phyloP scores from a whole-genome alignment of 2,888 invertebrate species.

The Drosophila mayaguana region DNA sequence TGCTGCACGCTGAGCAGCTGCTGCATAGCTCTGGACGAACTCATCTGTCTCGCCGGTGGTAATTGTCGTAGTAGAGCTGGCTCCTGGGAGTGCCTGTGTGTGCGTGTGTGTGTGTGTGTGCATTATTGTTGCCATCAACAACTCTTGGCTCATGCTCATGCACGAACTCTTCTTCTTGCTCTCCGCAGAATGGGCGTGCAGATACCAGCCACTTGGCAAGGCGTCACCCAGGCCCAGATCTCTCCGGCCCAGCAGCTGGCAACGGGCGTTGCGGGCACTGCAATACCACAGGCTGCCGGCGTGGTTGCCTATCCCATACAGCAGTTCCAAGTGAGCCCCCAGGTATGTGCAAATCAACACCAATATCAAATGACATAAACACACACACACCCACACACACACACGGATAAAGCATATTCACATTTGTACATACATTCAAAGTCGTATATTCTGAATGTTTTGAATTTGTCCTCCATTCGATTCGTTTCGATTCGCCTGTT shows the following conservation, averaged over 20 bases:
- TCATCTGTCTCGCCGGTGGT: constrained; percentile 16
- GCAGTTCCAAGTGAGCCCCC: constrained; percentile 93
- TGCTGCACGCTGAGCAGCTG: background rate
- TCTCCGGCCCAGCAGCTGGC: constrained; percentile 89
- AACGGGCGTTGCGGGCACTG: constrained; percentile 89
- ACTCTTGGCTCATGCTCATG: constrained; percentile 27
- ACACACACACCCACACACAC: constrained; percentile 11
- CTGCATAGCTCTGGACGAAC: constrained; percentile 1
- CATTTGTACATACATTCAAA: constrained; percentile 32
- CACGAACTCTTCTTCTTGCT: constrained; percentile 21
- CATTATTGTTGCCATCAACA: constrained; percentile 4
- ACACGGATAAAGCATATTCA: constrained; percentile 6
- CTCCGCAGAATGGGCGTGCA: constrained; percentile 92
- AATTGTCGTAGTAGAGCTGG: constrained; percentile 32
- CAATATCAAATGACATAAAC: constrained; percentile 11
- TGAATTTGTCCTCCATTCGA: constrained; percentile 52
- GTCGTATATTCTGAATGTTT: constrained; percentile 57
- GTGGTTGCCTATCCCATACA: constrained; percentile 96
- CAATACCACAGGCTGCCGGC: constrained; percentile 91
- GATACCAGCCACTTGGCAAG: constrained; percentile 91
- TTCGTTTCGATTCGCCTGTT: constrained; percentile 29
- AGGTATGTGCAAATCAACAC: constrained; percentile 80
- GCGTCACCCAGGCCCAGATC: constrained; percentile 90
- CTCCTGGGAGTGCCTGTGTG: constrained; percentile 41
- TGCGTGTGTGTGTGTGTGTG: background rate